Evolutionary conservation across 2,888 invertebrate genomes (phyloP).

Genomic region (Tachina lurida): DNA sequence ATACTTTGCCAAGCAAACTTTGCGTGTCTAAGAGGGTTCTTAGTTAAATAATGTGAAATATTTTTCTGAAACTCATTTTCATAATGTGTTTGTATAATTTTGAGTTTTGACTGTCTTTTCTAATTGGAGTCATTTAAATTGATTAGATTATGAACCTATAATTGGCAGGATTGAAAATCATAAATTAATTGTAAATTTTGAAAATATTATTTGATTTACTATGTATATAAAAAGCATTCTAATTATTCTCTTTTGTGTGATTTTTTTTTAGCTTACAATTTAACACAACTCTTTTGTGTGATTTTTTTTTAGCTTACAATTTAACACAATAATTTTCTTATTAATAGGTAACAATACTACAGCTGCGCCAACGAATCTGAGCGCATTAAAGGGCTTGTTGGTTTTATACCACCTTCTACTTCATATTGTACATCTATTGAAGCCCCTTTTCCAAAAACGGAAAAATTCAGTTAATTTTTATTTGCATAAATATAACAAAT

Average conservation of each 20-base stretch:
- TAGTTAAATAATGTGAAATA: not conserved
- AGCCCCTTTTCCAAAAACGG: slow-evolving; percentile 83
- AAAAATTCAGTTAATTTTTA: slow-evolving; percentile 50
- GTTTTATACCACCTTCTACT: slow-evolving; percentile 90
- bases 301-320: slow-evolving; percentile 64
- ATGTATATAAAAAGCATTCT: slow-evolving; percentile 63
- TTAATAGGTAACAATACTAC: slow-evolving; percentile 82
- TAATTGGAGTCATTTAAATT: slow-evolving; percentile 9
- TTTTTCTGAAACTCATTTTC: not conserved
- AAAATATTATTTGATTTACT: slow-evolving; percentile 50
- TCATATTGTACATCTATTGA: slow-evolving; percentile 92
- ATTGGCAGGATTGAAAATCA: slow-evolving; percentile 56
- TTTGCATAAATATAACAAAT: slow-evolving; percentile 15
- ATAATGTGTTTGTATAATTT: not conserved
- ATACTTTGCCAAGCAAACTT: no score
- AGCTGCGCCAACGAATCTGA: slow-evolving; percentile 89
- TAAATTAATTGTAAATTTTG: slow-evolving; percentile 36
- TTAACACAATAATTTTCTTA: slow-evolving; percentile 71
- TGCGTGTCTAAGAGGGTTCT: no score
- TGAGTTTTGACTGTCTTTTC: slow-evolving; percentile 23
- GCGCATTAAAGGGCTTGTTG: slow-evolving; percentile 89
- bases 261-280: slow-evolving; percentile 66
- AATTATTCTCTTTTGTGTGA: slow-evolving; percentile 60
- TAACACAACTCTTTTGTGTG: slow-evolving; percentile 66
- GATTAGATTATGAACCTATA: slow-evolving; percentile 44